These are phyloP conservation scores for Meandrusa payeni DNA, from an alignment of 2,888 invertebrate species.

Conservation along the genomic window DNA sequence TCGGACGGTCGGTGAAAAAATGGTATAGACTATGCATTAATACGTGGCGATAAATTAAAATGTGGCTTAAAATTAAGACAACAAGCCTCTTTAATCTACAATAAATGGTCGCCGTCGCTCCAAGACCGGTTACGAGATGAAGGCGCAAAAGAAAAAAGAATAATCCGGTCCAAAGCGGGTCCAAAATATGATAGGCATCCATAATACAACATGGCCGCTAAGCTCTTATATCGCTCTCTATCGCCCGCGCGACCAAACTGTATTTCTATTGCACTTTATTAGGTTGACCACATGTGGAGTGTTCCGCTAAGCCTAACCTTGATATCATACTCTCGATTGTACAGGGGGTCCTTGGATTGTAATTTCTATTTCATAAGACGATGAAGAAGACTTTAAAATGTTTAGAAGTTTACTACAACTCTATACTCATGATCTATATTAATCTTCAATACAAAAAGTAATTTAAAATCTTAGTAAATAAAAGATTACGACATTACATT, in stretches of 20 bases:
- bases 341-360: slow-evolving; percentile 51
- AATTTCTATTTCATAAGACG: too few species aligned
- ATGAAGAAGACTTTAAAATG: too few species aligned
- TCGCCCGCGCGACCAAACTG: slow-evolving; percentile 45
- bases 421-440: too few species aligned
- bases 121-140: slow-evolving; percentile 74
- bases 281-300: slow-evolving; percentile 81
- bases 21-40: slow-evolving; percentile 71
- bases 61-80: slow-evolving; percentile 81
- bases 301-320: slow-evolving; percentile 81
- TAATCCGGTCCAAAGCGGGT: slow-evolving; percentile 78
- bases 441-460: too few species aligned
- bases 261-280: slow-evolving; percentile 72
- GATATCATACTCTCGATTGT: slow-evolving; percentile 76
- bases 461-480: too few species aligned
- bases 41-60: slow-evolving; percentile 77
- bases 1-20: slow-evolving; percentile 65
- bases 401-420: too few species aligned
- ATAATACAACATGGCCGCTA: slow-evolving; percentile 81
- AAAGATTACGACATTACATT: too few species aligned
- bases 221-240: slow-evolving; percentile 65
- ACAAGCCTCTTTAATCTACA: slow-evolving; percentile 81
- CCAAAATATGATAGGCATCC: slow-evolving; percentile 81
- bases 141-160: slow-evolving; percentile 74
- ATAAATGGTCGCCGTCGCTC: slow-evolving; percentile 78